Percentiles rank a stretch among this genome's conserved stretches.
These are phyloP conservation scores for Stenchaetothrips biformis DNA, from an alignment of 2,888 invertebrate species.

Conservation along the genomic window DNA sequence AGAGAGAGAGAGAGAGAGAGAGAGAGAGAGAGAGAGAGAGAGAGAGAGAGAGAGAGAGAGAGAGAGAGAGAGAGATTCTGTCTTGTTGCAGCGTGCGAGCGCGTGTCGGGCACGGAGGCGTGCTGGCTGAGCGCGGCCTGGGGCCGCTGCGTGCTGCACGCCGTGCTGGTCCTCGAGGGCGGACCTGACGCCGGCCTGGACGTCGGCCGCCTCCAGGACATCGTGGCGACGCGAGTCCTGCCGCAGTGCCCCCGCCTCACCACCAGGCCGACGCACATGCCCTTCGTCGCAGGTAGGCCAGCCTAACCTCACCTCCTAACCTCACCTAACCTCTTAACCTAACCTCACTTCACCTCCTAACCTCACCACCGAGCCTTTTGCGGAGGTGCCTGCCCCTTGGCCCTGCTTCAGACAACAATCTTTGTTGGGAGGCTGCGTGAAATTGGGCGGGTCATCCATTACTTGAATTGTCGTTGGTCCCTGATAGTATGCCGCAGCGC, in stretches of 20 bases:
- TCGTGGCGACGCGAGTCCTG: conserved; percentile 48
- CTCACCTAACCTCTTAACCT: too few species aligned
- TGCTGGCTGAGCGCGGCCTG: conserved; percentile 47
- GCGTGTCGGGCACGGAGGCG: conserved; percentile 46
- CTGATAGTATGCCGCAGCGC: not conserved
- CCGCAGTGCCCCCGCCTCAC: conserved; percentile 48
- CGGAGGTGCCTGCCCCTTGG: too few species aligned
- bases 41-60: too few species aligned
- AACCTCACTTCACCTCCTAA: too few species aligned
- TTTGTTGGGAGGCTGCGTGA: too few species aligned
- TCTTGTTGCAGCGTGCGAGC: conserved; percentile 32
- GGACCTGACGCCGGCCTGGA: conserved; percentile 41
- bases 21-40: too few species aligned
- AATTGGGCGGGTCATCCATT: not conserved
- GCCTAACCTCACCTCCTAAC: too few species aligned
- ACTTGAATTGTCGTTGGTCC: not conserved
- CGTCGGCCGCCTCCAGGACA: conserved; percentile 46
- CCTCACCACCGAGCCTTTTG: too few species aligned
- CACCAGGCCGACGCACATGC: conserved; percentile 42
- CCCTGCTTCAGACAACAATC: too few species aligned
- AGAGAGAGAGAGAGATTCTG: too few species aligned
- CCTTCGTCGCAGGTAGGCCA: conserved; percentile 36
- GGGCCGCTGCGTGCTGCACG: conserved; percentile 47
- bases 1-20: too few species aligned
- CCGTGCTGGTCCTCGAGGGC: conserved; percentile 49